Base-by-base conservation (phyloP, 2,797 vertebrate species). In the Lithobates sylvaticus region DNA sequence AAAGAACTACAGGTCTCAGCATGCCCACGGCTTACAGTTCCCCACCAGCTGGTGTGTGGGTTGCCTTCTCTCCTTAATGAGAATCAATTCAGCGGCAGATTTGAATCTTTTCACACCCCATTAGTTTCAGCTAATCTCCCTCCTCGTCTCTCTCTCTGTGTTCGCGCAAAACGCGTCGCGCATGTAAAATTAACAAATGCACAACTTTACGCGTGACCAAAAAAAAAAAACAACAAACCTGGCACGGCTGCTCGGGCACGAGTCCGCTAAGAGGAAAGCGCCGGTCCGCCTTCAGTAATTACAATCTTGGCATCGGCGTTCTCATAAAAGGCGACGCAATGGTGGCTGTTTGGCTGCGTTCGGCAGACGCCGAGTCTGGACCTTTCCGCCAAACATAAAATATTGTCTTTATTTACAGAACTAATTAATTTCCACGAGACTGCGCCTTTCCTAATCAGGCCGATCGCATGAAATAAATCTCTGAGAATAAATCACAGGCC, bases 201-300 rank as follows among this genome's bases (percentile, higher is more conserved):
- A 54, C 50, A 54, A 54, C 50, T 16, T 54, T 18, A 13, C 4
- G 15, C 3, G 16, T 54, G 50, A 54, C 13, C 0, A 54, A 16
- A 0, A 54, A 16, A 54, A 18, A 18, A 18, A 18, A 2, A 18
- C 0, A 0, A 18, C 4, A 54, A 18, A 3, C 50, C 50, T 18
- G 50, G 50, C 16, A 54, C 16, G 15, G 50, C 50, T 13, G 16
- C 5, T 15, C 13, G 15, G 44, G 44, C 44, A 47, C 44, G 44
- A 47, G 44, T 15, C 50, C 50, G 3, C 50, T 54, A 5, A 18
- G 44, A 58, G 69, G 84, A 86, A 86, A 27, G 68, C 61, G 85
- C 84, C 90, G 88, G 89, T 86, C 42, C 4, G 84, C 91, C 81
- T 87, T 67, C 77, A 88, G 91, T 91, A 91, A 91, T 92, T 92